Base-by-base conservation (phyloP, 2,797 vertebrate genomes). In the Xenopus petersii region DNA sequence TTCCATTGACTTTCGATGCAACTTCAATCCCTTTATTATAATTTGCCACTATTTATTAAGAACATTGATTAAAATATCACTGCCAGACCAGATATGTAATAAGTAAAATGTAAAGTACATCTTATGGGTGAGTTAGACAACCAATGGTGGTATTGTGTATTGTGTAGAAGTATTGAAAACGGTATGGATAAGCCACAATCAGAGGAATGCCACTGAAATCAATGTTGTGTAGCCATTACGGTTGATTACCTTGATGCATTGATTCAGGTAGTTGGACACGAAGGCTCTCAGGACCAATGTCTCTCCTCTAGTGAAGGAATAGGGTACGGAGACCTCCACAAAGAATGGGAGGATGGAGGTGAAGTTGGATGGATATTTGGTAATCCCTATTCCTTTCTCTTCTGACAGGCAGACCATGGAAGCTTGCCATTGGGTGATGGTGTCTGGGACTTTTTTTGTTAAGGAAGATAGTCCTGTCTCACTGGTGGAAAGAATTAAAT, bases 291-390 rank as follows among this genome's bases (percentile, higher is more conserved):
- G 1, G 1, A 55, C 13, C 33, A 72, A 10, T 10, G 2, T 30
- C 58, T 77, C 75, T 12, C 24, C 55, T 11, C 69, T 33, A 5
- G 65, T 10, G 12, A 72, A 6, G 48, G 64, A 67, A 47, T 30
- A 36, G 4, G 75, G 64, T 49, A 62, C 1, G 11, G 48, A 26
- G 2, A 47, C 3, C 1, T 61, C 47, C 42, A 77, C 36, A 49
- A 77, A 77, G 12, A 77, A 67, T 7, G 60, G 42, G 46, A 55
- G 64, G 49, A 56, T 33, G 12, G 75, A 62, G 56, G 58, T 68
- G 49, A 77, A 63, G 8, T 56, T 72, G 64, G 58, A 17, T 11
- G 33, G 48, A 11, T 46, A 46, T n/a, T 15, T 64, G 62, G 36
- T 46, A 36, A 64, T 47, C 62, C 62, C 62, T 7, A 64, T 46